Evolutionary conservation across 2,888 invertebrate genomes (phyloP), one percentile per base, ranked within the genome.

Genomic region (Priocnemis perturbator): DNA sequence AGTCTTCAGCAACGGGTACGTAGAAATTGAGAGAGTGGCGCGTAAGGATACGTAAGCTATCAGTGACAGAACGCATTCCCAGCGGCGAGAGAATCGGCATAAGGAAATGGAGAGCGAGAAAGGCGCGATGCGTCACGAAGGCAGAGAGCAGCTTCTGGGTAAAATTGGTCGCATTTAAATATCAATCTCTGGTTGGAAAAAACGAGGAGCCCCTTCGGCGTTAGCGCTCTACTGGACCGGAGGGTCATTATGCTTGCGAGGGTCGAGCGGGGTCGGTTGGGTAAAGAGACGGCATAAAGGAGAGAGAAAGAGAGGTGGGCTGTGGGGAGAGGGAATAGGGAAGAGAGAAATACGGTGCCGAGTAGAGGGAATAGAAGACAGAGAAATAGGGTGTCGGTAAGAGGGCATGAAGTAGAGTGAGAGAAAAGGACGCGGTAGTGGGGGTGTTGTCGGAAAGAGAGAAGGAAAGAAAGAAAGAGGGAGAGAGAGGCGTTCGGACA

Each of bases 401-500:
- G 1, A 44, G 47, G 47, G 55, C 15, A 37, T 3, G 37, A 44
- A 19, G 17, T 9, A 19, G 30, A 26, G 30, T 23, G 60, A 26
- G 30, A 37, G 60, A 52, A 45, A 55, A 15, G 59, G n/a, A n/a
- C n/a, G n/a, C n/a, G n/a, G n/a, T n/a, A n/a, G n/a, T n/a, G n/a
- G n/a, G n/a, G n/a, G n/a, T n/a, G n/a, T n/a, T 37, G 52, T 5
- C 26, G 26, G 26, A 5, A 5, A 26, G 26, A 26, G 26, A 5
- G 26, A 26, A 26, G 2, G 44, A 21, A 48, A 20, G n/a, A 37
- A 59, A 53, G 53, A 23, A 57, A 50, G 60, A 50, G 63, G 50
- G 63, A 48, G 64, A 52, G 65, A 62, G 79, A 81, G 81, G 81
- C 83, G 81, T 83, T 79, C 85, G 81, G 83, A 84, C 87, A 87